Percentiles rank a stretch among this genome's conserved stretches.
These are phyloP conservation scores for Diploscapter pachys DNA, from an alignment of 1,140 invertebrate species.

Conservation along the genomic window DNA sequence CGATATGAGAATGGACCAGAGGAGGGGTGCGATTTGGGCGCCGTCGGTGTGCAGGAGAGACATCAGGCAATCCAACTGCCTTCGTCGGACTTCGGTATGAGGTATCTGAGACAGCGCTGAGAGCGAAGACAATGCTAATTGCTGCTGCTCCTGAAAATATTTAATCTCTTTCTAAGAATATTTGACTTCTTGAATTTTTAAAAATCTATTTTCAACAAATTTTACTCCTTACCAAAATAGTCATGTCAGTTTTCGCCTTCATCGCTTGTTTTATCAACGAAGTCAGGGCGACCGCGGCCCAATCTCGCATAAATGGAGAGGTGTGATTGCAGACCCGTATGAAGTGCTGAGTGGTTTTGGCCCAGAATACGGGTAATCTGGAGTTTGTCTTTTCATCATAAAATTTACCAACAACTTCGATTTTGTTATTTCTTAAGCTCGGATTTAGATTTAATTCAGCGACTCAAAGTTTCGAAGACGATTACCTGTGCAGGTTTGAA, in stretches of 20 bases:
- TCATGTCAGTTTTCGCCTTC: slow-evolving; percentile 61
- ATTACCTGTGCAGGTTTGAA: background rate
- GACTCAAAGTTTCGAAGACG: too few species aligned
- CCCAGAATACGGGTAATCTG: slow-evolving; percentile 17
- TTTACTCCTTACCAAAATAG: slow-evolving; percentile 64
- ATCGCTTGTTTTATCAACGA: slow-evolving; percentile 88
- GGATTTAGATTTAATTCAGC: too few species aligned
- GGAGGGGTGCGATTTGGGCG: slow-evolving; percentile 77
- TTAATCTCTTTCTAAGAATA: background rate
- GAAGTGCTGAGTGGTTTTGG: slow-evolving; percentile 16
- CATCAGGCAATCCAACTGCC: slow-evolving; percentile 88
- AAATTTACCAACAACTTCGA: too few species aligned
- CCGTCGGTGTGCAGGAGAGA: slow-evolving; percentile 87
- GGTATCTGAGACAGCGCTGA: slow-evolving; percentile 81
- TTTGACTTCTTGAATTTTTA: background rate
- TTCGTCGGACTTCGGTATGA: slow-evolving; percentile 85
- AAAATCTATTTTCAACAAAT: slow-evolving; percentile 64
- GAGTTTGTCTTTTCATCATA: too few species aligned
- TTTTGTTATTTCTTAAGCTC: too few species aligned
- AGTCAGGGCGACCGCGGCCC: slow-evolving; percentile 93
- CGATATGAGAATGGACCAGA: slow-evolving; percentile 87
- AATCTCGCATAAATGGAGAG: slow-evolving; percentile 87
- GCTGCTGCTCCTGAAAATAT: slow-evolving; percentile 11
- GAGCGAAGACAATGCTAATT: slow-evolving; percentile 68
- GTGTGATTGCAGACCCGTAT: slow-evolving; percentile 79